Evolutionary conservation across 2,888 invertebrate species (phyloP).

Genomic region (Brachypterus glaber): DNA sequence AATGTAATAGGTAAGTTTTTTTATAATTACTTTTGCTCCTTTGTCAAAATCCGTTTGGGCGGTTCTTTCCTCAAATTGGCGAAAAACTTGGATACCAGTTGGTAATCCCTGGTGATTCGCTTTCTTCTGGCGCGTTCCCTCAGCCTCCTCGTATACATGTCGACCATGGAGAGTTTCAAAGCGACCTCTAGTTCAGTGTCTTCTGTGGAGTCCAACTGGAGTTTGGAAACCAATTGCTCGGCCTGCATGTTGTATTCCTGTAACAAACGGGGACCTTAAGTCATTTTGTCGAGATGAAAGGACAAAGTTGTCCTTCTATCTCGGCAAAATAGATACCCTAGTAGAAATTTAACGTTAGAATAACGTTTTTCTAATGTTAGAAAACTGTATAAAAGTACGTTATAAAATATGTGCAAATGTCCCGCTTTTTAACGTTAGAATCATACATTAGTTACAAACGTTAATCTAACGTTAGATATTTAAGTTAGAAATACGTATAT

Average conservation of each 20-base stretch:
- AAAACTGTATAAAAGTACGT: too few species aligned
- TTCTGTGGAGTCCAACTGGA: slow-evolving; percentile 69
- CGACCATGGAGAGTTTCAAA: slow-evolving; percentile 83
- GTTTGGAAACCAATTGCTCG: slow-evolving; percentile 78
- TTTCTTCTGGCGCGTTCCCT: slow-evolving; percentile 82
- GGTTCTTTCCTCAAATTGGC: slow-evolving; percentile 45
- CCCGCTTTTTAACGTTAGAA: too few species aligned
- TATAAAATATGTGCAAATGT: too few species aligned
- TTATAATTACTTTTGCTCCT: slow-evolving; percentile 63
- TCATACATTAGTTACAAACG: too few species aligned
- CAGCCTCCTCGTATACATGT: slow-evolving; percentile 77
- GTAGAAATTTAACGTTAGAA: too few species aligned
- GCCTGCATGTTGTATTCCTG: slow-evolving; percentile 87
- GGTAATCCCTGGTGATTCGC: slow-evolving; percentile 82
- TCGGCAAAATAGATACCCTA: too few species aligned
- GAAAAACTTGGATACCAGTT: slow-evolving; percentile 80
- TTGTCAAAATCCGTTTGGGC: slow-evolving; percentile 47
- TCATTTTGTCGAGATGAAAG: too few species aligned
- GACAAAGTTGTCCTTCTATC: too few species aligned
- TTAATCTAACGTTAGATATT: too few species aligned
- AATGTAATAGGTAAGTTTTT: too few species aligned
- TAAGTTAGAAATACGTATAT: too few species aligned
- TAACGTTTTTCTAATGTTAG: too few species aligned
- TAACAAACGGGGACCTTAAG: slow-evolving; percentile 29
- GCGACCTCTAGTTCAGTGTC: slow-evolving; percentile 83